Conservation (phyloP, 2,888 invertebrate genomes). For the Slavum lentiscoides region DNA sequence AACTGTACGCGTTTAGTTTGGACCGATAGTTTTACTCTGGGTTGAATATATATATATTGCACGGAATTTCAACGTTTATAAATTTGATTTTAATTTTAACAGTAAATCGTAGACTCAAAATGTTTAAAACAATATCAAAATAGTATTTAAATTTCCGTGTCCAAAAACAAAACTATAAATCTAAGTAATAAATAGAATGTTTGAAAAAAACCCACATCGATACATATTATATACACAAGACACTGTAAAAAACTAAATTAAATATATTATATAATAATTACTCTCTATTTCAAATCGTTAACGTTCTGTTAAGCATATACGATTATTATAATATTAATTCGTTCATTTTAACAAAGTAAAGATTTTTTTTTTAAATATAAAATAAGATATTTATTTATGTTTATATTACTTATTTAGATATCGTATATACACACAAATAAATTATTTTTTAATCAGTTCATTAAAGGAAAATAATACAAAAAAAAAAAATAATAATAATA, state of each 20-base stretch:
- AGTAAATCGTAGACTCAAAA: not conserved
- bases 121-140: not conserved
- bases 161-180: not conserved
- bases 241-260: no score
- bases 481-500: slow-evolving; percentile 10
- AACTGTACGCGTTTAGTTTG: not conserved
- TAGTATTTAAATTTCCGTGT: not conserved
- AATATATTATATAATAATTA: no score
- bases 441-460: not conserved
- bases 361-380: no score
- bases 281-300: no score
- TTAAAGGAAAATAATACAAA: not conserved
- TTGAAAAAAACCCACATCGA: no score
- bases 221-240: no score
- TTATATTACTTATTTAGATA: not conserved
- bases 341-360: no score
- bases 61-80: no score
- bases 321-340: no score
- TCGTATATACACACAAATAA: not conserved
- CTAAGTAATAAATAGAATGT: not conserved
- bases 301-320: no score
- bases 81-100: not conserved
- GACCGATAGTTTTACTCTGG: not conserved
- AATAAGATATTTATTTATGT: not conserved
- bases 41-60: not conserved